Evolutionary conservation across 2,113 vertebrate species (phyloP).

Genomic region (Callospermophilus lateralis): DNA sequence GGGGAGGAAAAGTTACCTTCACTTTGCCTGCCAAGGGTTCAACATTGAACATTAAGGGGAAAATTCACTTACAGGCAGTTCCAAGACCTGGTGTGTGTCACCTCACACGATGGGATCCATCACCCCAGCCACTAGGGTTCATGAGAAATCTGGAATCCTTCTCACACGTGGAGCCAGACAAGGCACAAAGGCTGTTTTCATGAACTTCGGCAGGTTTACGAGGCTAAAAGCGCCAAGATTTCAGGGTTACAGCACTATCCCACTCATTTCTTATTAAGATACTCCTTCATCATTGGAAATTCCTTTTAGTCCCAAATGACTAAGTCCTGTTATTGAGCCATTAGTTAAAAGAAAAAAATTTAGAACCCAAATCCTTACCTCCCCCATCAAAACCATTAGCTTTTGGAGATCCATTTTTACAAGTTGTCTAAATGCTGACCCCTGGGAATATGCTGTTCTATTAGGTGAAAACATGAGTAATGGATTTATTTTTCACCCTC

Average conservation of each 20-base stretch:
- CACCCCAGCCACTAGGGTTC: constrained; percentile 67
- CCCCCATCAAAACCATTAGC: constrained; percentile 70
- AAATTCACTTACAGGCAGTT: constrained; percentile 74
- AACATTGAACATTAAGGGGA: constrained; percentile 64
- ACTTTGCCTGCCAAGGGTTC: constrained; percentile 65
- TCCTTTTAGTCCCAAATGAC: constrained; percentile 76
- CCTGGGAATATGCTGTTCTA: constrained; percentile 21
- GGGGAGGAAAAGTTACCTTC: neutral
- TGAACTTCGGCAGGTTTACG: constrained; percentile 79
- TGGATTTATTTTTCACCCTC: constrained; percentile 37
- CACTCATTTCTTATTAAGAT: constrained; percentile 82
- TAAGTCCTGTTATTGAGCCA: constrained; percentile 71
- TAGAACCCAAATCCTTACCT: constrained; percentile 68
- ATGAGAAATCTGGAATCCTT: constrained; percentile 83
- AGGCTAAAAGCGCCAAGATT: constrained; percentile 81
- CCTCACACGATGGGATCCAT: constrained; percentile 81
- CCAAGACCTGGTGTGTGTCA: constrained; percentile 86
- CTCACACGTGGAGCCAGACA: constrained; percentile 70
- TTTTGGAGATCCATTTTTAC: constrained; percentile 69
- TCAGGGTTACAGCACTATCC: constrained; percentile 70
- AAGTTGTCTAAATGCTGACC: constrained; percentile 58
- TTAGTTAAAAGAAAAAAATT: constrained; percentile 77
- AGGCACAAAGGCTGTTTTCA: constrained; percentile 84
- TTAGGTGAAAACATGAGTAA: constrained; percentile 54
- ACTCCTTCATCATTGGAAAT: constrained; percentile 76